Evolutionary conservation across 1,140 invertebrate genomes (phyloP), one percentile per base, ranked within the genome.

Genomic region (Hesperophylax magnus): DNA sequence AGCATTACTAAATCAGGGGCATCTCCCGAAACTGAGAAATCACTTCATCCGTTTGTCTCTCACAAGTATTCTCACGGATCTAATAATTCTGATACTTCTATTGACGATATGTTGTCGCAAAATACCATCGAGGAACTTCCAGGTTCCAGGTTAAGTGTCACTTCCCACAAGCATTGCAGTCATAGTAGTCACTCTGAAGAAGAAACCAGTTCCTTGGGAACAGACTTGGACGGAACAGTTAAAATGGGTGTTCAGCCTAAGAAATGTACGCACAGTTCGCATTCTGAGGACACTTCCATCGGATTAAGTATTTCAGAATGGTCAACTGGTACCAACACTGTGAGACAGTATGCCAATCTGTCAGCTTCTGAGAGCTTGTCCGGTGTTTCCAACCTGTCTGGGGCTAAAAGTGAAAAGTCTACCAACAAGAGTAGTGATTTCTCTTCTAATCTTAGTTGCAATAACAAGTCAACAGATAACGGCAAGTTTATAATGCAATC

Each of bases 251-350:
- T 95, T 7, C 94, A 94, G 86, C 94, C 93, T 74, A 94, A 94
- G 82, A 90, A 95, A 92, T 93, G 94, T 88, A 91, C 94, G 72
- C 92, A 94, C 87, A 93, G 94, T 87, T 95, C 94, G 0, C 94
- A 95, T 86, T 95, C 94, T 20, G 95, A 96, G 86, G 95, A 96
- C 85, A 96, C 95, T 1, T 96, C 95, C 0, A 94, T 96, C 86
- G 95, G 95, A 18, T 87, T 96, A 34, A 95, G 94, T 82, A 94
- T 95, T 85, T 96, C 95, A 1, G 95, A 96, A 84, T 96, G 95
- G 94, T 96, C 95, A 0, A 96, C 95, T 53, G 94, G 94, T 27
- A 95, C 94, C 1, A 96, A 94, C 84, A 95, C 94, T 0, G 94
- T 95, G 0, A 92, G 94, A 17, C 93, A 94, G 85, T 95, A 92